These are phyloP conservation scores for Cichlasoma orientale DNA, from an alignment of 2,797 vertebrate species.

Conservation along the genomic window DNA sequence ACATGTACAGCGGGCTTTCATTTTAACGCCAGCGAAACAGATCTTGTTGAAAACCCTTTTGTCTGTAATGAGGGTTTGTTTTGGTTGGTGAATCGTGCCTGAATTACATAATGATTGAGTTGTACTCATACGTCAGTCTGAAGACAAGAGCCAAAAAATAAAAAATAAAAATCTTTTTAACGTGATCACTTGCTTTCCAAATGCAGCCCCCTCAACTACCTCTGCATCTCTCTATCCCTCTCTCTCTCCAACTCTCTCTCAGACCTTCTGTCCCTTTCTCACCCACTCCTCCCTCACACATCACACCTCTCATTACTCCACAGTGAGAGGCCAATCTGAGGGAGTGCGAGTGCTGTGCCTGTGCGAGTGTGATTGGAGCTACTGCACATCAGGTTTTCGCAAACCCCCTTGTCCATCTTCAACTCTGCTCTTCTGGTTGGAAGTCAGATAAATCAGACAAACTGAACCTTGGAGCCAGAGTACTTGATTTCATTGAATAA, in stretches of 20 bases:
- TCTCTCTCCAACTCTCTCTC: conserved; percentile 50
- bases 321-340: conserved; percentile 66
- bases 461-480: conserved; percentile 13
- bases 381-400: conserved; percentile 55
- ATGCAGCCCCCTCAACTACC: conserved; percentile 68
- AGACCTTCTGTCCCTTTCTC: conserved; percentile 68
- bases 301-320: conserved; percentile 65
- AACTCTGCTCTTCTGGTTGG: conserved; percentile 35
- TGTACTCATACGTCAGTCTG: conserved; percentile 46
- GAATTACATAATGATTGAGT: conserved; percentile 60
- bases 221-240: conserved; percentile 50
- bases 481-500: conserved; percentile 36
- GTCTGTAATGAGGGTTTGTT: conserved; percentile 56
- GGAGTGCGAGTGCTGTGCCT: conserved; percentile 33
- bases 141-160: conserved; percentile 38
- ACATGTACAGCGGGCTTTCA: not conserved
- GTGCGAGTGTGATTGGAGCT: conserved; percentile 30
- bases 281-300: conserved; percentile 74
- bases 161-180: conserved; percentile 17
- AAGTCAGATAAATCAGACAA: conserved; percentile 41
- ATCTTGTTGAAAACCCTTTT: conserved; percentile 41
- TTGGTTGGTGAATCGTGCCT: conserved; percentile 58
- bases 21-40: conserved; percentile 17
- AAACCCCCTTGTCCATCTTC: conserved; percentile 41
- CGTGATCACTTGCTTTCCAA: conserved; percentile 44